A percentile compares a stretch with the other conserved stretches of the same genome.
Conservation (phyloP, 2,797 vertebrate species). For the Syngnathus rostellatus region DNA sequence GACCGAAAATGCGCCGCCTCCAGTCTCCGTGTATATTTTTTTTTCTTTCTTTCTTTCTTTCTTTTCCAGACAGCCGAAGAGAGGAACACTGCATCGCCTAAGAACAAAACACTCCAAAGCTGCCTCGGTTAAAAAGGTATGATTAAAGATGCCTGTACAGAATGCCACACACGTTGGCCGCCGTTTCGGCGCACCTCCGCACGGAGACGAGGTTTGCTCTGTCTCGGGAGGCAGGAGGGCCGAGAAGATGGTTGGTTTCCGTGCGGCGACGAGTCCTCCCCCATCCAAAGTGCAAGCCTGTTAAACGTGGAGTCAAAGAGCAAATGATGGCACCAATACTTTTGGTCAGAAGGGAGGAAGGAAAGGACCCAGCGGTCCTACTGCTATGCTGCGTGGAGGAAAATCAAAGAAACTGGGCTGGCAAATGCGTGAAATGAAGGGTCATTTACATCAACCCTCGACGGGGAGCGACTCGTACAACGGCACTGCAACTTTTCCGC, state of each 20-base stretch:
- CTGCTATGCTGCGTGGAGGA: conserved; percentile 22
- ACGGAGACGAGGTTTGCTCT: conserved; percentile 17
- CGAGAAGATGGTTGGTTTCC: conserved; percentile 41
- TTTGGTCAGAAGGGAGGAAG: conserved; percentile 18
- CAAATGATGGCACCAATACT: conserved; percentile 51
- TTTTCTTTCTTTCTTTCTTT: too few relatives aligned
- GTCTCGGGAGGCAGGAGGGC: conserved; percentile 43
- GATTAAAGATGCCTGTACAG: conserved; percentile 58
- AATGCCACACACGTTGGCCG: conserved; percentile 52
- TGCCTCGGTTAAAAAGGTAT: conserved; percentile 59
- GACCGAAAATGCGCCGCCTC: conserved; percentile 20
- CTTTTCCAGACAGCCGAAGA: conserved; percentile 29
- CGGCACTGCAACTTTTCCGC: conserved; percentile 56
- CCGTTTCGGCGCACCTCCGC: conserved; percentile 30
- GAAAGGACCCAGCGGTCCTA: conserved; percentile 39
- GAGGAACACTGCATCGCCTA: conserved; percentile 56
- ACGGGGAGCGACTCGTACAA: conserved; percentile 41
- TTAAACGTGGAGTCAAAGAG: conserved; percentile 43
- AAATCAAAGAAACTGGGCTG: conserved; percentile 8
- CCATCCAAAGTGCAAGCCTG: conserved; percentile 34
- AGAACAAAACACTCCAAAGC: conserved; percentile 57
- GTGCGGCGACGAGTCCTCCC: conserved; percentile 50
- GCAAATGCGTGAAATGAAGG: conserved; percentile 36
- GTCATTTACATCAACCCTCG: conserved; percentile 38
- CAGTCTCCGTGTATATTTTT: conserved; percentile 22